Evolutionary conservation across 1,140 invertebrate genomes (phyloP), one percentile per base, ranked within the genome.

Genomic region (Arion vulgaris): DNA sequence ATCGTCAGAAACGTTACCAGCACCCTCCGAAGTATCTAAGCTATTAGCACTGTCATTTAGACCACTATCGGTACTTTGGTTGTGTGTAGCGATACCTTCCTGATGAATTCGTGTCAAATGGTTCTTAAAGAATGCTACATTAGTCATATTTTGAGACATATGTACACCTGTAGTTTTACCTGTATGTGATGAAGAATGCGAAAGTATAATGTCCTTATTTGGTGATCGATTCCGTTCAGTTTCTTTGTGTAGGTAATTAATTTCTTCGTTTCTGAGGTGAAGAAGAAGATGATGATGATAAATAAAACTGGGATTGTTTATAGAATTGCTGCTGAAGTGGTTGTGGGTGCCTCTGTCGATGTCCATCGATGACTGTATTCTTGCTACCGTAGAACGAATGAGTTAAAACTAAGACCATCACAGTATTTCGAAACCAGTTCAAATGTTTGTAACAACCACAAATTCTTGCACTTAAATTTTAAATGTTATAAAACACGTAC

Each of bases 11-110:
- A n/a, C 28, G 11, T 17, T 34, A 11, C 53, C 68, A 13, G 77
- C 38, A 13, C 73, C 73, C 45, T 75, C 73, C 28, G 77, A 69
- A n/a, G 38, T 80, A 28, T 80, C 77, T 26, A 80, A 28, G 77
- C 77, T 80, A n/a, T 53, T 38, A 28, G 51, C 76, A 32, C 76
- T 78, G 77, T 80, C 77, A 28, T 80, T 80, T 0, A 80, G 62
- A 17, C 77, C 68, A 62, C 77, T 80, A 62, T 80, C 62, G 7
- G 62, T 28, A 28, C 77, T 80, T 26, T 80, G 62, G 62, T 69
- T 69, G 77, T 41, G 62, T 15, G 41, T 62, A 7, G 28, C n/a
- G 15, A 49, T 41, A 26, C 41, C 73, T n/a, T 34, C n/a, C 2
- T 39, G 26, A 5, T 28, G 41, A n/a, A 13, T 32, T 5, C 11